Evolutionary conservation across 2,888 invertebrate genomes (phyloP), one percentile per base, ranked within the genome.

Genomic region (Cecidostiba fungosa): DNA sequence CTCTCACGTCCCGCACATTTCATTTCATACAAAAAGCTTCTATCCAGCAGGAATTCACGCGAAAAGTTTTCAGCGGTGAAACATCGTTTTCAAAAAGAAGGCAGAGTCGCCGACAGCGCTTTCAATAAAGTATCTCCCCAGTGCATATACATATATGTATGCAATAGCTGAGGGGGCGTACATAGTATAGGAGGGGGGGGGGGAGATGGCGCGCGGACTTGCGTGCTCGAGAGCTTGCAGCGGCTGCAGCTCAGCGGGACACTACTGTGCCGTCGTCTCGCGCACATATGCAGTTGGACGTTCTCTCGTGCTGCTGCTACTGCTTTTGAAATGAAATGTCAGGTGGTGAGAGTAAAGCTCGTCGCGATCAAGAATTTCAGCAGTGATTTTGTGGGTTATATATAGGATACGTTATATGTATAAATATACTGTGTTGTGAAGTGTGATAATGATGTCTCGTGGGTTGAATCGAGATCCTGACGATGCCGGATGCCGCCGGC

Each of bases 241-340:
- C 70, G 32, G 32, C 47, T 26, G 26, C 43, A 3, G 19, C 77
- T 43, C 43, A 32, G 39, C 32, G 29, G 3, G 43, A 70, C 87
- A 85, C 78, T 87, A 76, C 36, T 12, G 43, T 12, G 43, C 12
- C 43, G 1, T 6, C 43, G 12, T 77, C 79, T 79, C 62, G 66
- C 69, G 86, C 87, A 86, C 82, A 50, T 79, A 85, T 73, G 85
- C 85, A 81, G 82, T 72, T 76, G 85, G 86, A 83, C 81, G 43
- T 59, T n/a, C 43, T 69, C 70, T 50, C 32, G 50, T 23, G 43
- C 54, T 23, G 8, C 19, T 26, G 66, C 54, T 16, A 16, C 19
- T n/a, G 54, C 66, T 66, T 66, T 66, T n/a, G 4, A 8, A 59
- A 59, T n/a, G 54, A 59, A n/a, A 8, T n/a, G 54, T 59, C 54